Evolutionary conservation across 2,113 vertebrate genomes (phyloP).

Genomic region (Globicephala melas): DNA sequence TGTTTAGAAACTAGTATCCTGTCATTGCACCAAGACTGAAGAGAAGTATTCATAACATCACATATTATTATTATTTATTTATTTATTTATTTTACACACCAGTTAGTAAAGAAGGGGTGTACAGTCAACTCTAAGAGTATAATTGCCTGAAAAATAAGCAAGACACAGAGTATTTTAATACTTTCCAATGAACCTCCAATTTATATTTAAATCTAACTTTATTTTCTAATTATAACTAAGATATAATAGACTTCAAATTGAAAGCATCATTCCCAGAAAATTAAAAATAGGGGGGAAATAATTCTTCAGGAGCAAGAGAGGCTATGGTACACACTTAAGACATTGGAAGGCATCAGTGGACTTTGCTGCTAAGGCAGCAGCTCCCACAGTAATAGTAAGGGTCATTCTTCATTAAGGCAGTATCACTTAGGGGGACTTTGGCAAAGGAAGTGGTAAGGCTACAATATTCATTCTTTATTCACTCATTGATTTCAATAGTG

Average conservation of each 20-base stretch:
- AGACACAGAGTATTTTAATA: slow-evolving; percentile 10
- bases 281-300: background rate
- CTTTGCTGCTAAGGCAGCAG: background rate
- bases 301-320: background rate
- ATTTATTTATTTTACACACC: slow-evolving; percentile 83
- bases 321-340: background rate
- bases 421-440: background rate
- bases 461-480: background rate
- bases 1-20: background rate
- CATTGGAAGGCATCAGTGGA: background rate
- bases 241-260: background rate
- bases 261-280: background rate
- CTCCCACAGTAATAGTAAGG: too few species aligned
- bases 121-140: slow-evolving; percentile 96
- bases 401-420: too few species aligned
- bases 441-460: background rate
- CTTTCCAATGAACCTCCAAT: background rate
- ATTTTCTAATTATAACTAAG: slow-evolving; percentile 33
- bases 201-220: background rate
- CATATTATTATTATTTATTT: slow-evolving; percentile 41
- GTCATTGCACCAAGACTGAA: background rate
- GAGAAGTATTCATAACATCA: background rate
- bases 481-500: background rate
- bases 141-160: slow-evolving; percentile 90
- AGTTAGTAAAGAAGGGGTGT: slow-evolving; percentile 92